Base-by-base conservation (phyloP, 2,797 vertebrate species). In the Pantherophis alleghaniensis region DNA sequence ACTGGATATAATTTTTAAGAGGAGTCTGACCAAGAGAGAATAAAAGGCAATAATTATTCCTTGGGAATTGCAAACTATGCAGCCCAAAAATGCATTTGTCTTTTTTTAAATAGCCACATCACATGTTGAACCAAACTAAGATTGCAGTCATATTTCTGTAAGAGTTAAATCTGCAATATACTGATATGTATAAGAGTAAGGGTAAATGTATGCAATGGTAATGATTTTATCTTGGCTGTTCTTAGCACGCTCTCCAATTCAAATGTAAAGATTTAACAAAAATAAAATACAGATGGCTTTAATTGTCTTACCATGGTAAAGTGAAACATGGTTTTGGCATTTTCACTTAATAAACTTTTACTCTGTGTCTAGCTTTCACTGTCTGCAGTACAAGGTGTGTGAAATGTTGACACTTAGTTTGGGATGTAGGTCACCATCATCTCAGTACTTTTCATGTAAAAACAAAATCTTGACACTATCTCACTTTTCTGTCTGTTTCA, bases 351-450 rank as follows among this genome's bases (percentile, higher is more conserved):
- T 89, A 89, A 47, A 47, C 79, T 83, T 83, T 47, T 11, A 47
- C 10, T 47, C 10, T 47, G 42, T 47, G 42, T 83, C 79, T 83
- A 83, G 22, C 79, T 83, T 47, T 20, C 79, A 83, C 20, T 83
- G 79, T 47, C 20, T 69, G 87, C 61, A 74, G 37, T 26, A 42
- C 63, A 88, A 57, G 61, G 42, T 87, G 42, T 87, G 60, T 26
- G 56, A 51, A 90, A 87, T 47, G 18, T 69, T 90, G 59, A 69
- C 79, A 42, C n/a, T 61, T 63, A 16, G 11, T 87, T 87, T 55
- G 37, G 32, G 37, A 90, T 93, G 37, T 57, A 90, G 89, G 53
- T 93, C 56, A 89, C 88, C 74, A 86, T 83, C 32, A 60, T 26
- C 20, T 89, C 26, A 7, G 26, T 90, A 69, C 56, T 87, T 90